Evolutionary conservation across 2,888 invertebrate species (phyloP), one percentile per base, ranked within the genome.

Genomic region (Eurois occulta): DNA sequence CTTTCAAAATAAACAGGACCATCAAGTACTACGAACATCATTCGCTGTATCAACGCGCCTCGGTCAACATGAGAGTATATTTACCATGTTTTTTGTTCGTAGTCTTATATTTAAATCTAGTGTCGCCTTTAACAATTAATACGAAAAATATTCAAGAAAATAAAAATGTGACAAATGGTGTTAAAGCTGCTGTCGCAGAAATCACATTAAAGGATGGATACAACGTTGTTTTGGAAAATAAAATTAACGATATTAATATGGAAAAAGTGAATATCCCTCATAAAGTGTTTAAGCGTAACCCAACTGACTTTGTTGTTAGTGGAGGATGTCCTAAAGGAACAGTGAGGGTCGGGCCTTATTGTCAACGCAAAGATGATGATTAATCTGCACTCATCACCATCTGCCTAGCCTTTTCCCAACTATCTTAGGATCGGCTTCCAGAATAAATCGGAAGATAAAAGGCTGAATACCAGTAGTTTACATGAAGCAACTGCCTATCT

Each of bases 1-100:
- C 24, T 55, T n/a, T 55, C n/a, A 55, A n/a, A 55, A 55, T n/a
- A 55, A 55, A 55, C 11, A n/a, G n/a, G n/a, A n/a, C 48, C 2
- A 55, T 24, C 52, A 55, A 55, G 52, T n/a, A 5, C 24, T 24
- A 3, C 52, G 52, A 38, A 55, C 58, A 24, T 16, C 71, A 71
- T 32, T 71, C 43, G 60, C 32, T 43, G 16, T 7, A 60, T 32
- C 52, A n/a, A 55, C 24, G 60, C 5, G 32, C 8, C 2, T 71
- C 21, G 10, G 60, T 43, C 70, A 71, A 71, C 60, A 71, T 71
- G 71, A 71, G n/a, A 16, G 13, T 43, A 24, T 52, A 38, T 55
- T 43, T 32, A 43, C 18, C 18, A 32, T 60, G 60, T 18, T 16
- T 71, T 24, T 43, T 60, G 32, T 71, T 43, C 16, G 32, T 60